phyloP scores from a whole-genome alignment of 1,140 invertebrate species.

The Dinoponera quadriceps region DNA sequence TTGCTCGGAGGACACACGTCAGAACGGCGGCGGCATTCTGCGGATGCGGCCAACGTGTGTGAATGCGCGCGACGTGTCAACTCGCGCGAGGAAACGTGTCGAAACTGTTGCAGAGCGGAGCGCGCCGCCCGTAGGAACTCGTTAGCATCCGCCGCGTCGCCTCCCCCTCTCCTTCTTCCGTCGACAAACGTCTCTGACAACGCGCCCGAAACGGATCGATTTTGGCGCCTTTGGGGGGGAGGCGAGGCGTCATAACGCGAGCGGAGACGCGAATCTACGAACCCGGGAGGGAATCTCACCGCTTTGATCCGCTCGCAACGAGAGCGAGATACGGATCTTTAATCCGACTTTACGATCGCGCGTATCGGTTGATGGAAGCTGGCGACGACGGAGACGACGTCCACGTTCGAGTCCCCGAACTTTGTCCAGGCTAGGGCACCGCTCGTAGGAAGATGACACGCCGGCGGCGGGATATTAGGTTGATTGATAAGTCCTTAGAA shows the following conservation, averaged over 20 bases:
- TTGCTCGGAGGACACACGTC: conserved; percentile 29
- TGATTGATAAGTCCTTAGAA: too few species aligned
- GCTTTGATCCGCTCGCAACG: conserved; percentile 28
- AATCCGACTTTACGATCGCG: conserved; percentile 43
- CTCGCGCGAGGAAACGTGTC: conserved; percentile 5
- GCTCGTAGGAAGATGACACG: too few species aligned
- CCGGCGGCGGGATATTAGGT: too few species aligned
- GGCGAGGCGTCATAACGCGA: conserved; percentile 6
- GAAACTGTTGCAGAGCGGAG: conserved; percentile 10
- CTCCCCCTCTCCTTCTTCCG: background rate
- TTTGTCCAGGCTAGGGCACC: background rate
- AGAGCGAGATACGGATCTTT: conserved; percentile 52
- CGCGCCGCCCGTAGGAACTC: too few species aligned
- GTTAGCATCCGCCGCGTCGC: conserved; percentile 13
- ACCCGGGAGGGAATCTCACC: background rate
- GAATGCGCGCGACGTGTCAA: conserved; percentile 39
- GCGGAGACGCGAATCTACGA: background rate
- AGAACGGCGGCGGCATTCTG: conserved; percentile 26
- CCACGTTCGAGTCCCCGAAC: background rate
- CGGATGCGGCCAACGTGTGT: conserved; percentile 20
- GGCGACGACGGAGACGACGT: background rate
- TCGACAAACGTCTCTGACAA: background rate
- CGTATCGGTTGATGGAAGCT: conserved; percentile 14
- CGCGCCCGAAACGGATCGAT: conserved; percentile 9
- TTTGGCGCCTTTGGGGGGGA: background rate